Evolutionary conservation across 2,888 invertebrate genomes (phyloP), one percentile per base, ranked within the genome.

Genomic region (Liposcelis brunnea): DNA sequence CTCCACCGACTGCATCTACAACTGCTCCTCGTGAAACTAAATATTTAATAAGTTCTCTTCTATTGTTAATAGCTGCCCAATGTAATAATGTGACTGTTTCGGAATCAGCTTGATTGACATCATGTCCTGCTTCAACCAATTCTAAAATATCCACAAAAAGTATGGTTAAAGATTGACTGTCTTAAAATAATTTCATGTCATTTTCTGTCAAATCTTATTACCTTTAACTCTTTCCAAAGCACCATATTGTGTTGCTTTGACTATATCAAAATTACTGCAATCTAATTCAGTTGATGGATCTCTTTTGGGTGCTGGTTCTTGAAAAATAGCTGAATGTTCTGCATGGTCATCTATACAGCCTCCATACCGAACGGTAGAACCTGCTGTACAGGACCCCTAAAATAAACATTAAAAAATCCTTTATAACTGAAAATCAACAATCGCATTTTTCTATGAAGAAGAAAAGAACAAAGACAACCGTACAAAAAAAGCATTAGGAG

Each of bases 11-110:
- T 1, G 87, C 86, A 68, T 98, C 95, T 2, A 97, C 83, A 49
- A 77, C 70, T 12, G 86, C 86, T 43, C 86, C 93, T 59, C 83
- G 83, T 48, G 80, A 75, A 52, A 95, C 71, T 56, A 85, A 80
- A 65, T 82, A 93, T 57, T 78, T 77, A 32, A 94, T 87, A 54
- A 97, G 85, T 56, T 95, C 91, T 52, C 79, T 75, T 47, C 95
- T 74, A 69, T 97, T 97, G 65, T 98, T 98, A 59, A 98, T 98
- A 14, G 97, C 85, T 32, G 97, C 97, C 98, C 98, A 98, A 63
- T 98, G 98, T n/a, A 98, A 68, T 43, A 98, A 67, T 2, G 94
- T 93, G 46, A 98, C 95, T 42, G 91, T 93, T 64, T 98, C 97
- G 52, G 74, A 72, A 63, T 98, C 97, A 38, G 90, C 81, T 59